phyloP scores from a whole-genome alignment of 2,797 vertebrate species.

The Coregonus sp. region DNA sequence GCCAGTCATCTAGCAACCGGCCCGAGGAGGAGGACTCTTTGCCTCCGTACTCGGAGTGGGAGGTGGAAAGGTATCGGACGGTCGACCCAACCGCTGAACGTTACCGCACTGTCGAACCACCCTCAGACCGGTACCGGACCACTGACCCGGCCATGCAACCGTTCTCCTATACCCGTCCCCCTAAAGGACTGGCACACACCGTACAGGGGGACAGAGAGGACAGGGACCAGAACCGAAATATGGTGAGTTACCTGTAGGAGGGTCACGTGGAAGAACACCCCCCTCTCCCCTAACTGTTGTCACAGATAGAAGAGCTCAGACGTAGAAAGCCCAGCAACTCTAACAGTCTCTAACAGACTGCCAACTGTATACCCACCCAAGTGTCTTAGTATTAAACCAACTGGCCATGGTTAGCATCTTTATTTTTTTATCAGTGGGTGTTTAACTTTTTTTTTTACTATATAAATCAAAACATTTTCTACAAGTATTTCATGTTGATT shows the following conservation, averaged over 20 bases:
- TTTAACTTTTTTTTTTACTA: neutral
- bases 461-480: too few species aligned
- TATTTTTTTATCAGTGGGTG: neutral
- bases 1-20: slow-evolving; percentile 81
- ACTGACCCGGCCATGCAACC: slow-evolving; percentile 65
- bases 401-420: neutral
- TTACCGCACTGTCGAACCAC: slow-evolving; percentile 55
- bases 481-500: neutral
- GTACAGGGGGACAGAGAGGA: slow-evolving; percentile 86
- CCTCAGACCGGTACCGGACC: slow-evolving; percentile 66
- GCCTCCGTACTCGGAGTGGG: slow-evolving; percentile 90
- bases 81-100: slow-evolving; percentile 60
- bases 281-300: neutral
- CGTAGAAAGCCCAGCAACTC: slow-evolving; percentile 3
- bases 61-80: slow-evolving; percentile 72
- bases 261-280: slow-evolving; percentile 8
- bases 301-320: neutral
- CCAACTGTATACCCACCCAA: neutral
- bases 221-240: slow-evolving; percentile 85
- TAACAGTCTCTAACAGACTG: neutral
- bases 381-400: neutral
- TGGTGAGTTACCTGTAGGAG: slow-evolving; percentile 87
- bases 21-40: slow-evolving; percentile 85
- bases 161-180: slow-evolving; percentile 80
- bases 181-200: slow-evolving; percentile 66